phyloP scores from a whole-genome alignment of 1,140 invertebrate species.

The Latrodectus geometricus region DNA sequence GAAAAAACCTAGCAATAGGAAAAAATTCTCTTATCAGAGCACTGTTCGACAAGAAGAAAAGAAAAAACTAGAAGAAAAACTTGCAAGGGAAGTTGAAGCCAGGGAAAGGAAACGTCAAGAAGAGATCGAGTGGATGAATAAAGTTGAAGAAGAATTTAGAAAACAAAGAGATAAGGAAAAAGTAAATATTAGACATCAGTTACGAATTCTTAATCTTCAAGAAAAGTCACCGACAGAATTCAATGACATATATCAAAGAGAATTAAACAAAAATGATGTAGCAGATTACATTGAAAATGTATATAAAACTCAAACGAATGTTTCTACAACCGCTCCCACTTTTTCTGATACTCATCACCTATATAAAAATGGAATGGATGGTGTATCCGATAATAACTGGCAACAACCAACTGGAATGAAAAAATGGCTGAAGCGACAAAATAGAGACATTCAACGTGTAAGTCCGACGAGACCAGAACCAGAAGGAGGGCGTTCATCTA shows the following conservation, averaged over 20 bases:
- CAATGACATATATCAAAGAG: background rate
- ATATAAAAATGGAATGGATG: background rate
- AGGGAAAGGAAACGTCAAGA: constrained; percentile 36
- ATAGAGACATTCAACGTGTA: constrained; percentile 6
- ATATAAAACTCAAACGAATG: background rate
- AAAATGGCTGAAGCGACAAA: constrained; percentile 56
- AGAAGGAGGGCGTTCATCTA: constrained; percentile 53
- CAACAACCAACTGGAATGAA: constrained; percentile 72
- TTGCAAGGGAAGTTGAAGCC: constrained; percentile 41
- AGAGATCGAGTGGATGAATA: constrained; percentile 73
- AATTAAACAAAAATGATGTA: constrained; percentile 4
- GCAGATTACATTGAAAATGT: constrained; percentile 26
- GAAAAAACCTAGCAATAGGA: constrained; percentile 24
- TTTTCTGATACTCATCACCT: background rate
- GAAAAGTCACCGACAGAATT: constrained; percentile 15
- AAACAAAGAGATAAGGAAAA: constrained; percentile 80
- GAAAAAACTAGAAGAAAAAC: constrained; percentile 37
- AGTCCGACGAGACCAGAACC: constrained; percentile 41
- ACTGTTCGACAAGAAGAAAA: constrained; percentile 48
- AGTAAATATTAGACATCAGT: constrained; percentile 69
- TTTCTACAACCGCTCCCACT: background rate
- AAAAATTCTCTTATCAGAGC: constrained; percentile 51
- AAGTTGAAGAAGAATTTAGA: constrained; percentile 81
- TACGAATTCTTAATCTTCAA: constrained; percentile 33
- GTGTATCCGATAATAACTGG: constrained; percentile 70